Base-by-base conservation (phyloP, 1,140 invertebrate genomes). In the Zaprionus inermis region DNA sequence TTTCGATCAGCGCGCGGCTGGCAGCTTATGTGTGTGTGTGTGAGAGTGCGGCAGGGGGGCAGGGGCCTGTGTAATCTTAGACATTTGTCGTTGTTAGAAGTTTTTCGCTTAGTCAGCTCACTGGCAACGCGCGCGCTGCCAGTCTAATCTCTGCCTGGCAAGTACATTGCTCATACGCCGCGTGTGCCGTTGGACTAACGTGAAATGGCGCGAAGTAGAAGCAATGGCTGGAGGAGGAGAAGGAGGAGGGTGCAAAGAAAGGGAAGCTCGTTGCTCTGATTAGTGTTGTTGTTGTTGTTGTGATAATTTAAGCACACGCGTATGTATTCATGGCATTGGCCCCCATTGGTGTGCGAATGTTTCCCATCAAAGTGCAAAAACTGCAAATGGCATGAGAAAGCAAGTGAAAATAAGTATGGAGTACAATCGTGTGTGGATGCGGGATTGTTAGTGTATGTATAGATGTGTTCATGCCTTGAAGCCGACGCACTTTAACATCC, bases 21-120 rank as follows among this genome's bases (percentile, higher is more conserved):
- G 38, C 30, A 68, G 34, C n/a, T 65, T 59, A 41, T 46, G 55
- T 46, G 54, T 77, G 69, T 2, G 9, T 24, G 20, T 5, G 12
- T 5, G 55, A 5, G 30, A 9, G 30, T 9, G 30, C 1, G 73
- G 77, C 0, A 16, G 66, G 77, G 66, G 56, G 20, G 44, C 61
- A 10, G 52, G 18, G 41, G 41, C 3, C 30, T 9, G 32, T 59
- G 64, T 73, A 68, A 73, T 73, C 65, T 68, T 38, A 60, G 51
- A 73, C 65, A 56, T 56, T 49, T 60, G 34, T 59, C 63, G 46
- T 58, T 72, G 12, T 67, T 24, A 44, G 36, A 72, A 67, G 55
- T 72, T 58, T 66, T 66, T 54, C 34, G 70, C 70, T 72, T 66
- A 72, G 70, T 72, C 63, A 72, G 61, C 64, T 5, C 16, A 46